Conservation (phyloP, 2,113 vertebrate species). For the Poeciliopsis retropinna region DNA sequence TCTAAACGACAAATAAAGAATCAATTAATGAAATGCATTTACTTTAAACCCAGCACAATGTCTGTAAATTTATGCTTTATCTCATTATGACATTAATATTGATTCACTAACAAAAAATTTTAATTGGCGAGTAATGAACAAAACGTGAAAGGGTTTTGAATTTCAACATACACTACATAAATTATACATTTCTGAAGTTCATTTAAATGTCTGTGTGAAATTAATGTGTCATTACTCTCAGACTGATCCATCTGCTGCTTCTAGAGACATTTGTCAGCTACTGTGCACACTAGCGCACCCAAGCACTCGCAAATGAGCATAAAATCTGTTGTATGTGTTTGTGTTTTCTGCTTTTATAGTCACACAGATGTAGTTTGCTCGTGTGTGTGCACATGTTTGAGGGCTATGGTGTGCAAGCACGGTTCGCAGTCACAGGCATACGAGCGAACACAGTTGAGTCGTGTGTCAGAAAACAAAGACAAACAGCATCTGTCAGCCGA, state of each 20-base stretch:
- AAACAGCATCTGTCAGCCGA: slow-evolving; percentile 66
- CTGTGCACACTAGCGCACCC: background rate
- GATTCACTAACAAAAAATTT: background rate
- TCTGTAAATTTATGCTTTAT: slow-evolving; percentile 1
- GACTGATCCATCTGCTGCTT: slow-evolving; percentile 63
- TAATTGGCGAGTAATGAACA: background rate
- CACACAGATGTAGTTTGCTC: slow-evolving; percentile 8
- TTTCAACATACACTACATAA: slow-evolving; percentile 15
- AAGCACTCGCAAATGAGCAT: slow-evolving; percentile 17
- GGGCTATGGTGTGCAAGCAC: background rate
- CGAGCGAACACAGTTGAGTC: slow-evolving; percentile 32
- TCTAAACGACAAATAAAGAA: slow-evolving; percentile 80
- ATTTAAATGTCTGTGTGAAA: slow-evolving; percentile 47
- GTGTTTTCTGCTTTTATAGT: slow-evolving; percentile 18
- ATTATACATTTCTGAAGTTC: slow-evolving; percentile 29
- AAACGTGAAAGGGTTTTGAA: slow-evolving; percentile 14
- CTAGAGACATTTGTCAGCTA: slow-evolving; percentile 45
- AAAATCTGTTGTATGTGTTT: slow-evolving; percentile 1
- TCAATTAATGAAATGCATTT: background rate
- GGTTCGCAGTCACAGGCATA: slow-evolving; percentile 22
- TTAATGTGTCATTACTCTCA: slow-evolving; percentile 56
- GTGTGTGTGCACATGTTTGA: slow-evolving; percentile 7
- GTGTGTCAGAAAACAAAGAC: slow-evolving; percentile 66
- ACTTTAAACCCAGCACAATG: background rate
- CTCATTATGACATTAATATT: background rate